phyloP scores from a whole-genome alignment of 1,140 invertebrate species.

The Aradophagus sp. region DNA sequence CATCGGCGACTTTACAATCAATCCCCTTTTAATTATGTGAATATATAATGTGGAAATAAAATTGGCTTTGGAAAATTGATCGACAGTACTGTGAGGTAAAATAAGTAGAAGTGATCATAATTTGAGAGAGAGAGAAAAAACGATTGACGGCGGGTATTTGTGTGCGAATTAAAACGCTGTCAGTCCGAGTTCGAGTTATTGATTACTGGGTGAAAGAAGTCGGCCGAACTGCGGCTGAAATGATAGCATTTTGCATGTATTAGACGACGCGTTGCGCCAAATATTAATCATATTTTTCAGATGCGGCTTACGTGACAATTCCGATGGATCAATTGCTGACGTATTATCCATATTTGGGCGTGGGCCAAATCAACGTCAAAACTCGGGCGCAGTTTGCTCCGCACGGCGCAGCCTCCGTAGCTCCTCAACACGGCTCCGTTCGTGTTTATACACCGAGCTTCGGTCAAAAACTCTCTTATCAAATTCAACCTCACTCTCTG shows the following conservation, averaged over 20 bases:
- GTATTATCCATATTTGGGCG: constrained; percentile 62
- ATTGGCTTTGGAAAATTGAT: no score
- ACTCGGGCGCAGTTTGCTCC: constrained; percentile 49
- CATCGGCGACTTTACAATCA: no score
- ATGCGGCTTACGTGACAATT: constrained; percentile 62
- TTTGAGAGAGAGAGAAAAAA: no score
- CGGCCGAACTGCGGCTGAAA: constrained; percentile 6
- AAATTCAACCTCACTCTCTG: constrained; percentile 60
- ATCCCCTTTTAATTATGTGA: no score
- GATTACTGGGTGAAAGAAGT: constrained; percentile 25
- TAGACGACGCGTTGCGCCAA: constrained; percentile 25
- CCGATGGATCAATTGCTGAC: constrained; percentile 63
- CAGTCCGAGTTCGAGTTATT: constrained; percentile 34
- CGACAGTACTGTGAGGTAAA: no score
- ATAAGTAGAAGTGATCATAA: no score
- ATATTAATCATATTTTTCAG: constrained; percentile 59
- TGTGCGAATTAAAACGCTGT: constrained; percentile 24
- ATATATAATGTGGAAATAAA: no score
- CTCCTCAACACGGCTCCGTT: constrained; percentile 60
- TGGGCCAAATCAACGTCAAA: constrained; percentile 50
- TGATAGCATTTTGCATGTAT: constrained; percentile 30
- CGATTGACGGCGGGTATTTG: constrained; percentile 3
- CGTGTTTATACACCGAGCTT: constrained; percentile 62
- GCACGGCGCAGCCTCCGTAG: constrained; percentile 49
- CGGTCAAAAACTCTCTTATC: constrained; percentile 62